Evolutionary conservation across 2,113 vertebrate species (phyloP).

Genomic region (Rhynchomys soricoides): DNA sequence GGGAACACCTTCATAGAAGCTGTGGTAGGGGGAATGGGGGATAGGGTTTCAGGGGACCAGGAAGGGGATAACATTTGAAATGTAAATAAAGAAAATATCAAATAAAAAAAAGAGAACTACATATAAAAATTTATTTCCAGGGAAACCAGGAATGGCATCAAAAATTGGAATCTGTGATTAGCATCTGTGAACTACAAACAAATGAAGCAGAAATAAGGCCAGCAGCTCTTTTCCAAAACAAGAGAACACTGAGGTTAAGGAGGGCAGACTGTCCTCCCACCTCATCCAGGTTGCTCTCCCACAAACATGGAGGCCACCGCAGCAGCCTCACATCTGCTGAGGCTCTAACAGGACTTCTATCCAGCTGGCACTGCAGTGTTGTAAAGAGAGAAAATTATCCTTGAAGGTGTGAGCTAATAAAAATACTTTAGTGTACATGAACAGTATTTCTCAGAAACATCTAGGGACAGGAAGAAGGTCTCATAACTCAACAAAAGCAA

Average conservation of each 20-base stretch:
- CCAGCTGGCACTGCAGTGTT: background rate
- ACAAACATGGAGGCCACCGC: background rate
- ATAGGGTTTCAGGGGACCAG: too few relatives aligned
- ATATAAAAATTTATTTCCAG: background rate
- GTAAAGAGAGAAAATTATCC: background rate
- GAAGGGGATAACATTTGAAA: too few relatives aligned
- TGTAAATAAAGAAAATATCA: too few relatives aligned
- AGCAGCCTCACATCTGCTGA: too few relatives aligned
- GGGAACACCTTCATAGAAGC: too few relatives aligned
- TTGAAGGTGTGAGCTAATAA: background rate
- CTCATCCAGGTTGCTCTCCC: background rate
- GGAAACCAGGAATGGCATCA: background rate
- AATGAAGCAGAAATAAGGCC: background rate
- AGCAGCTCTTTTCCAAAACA: background rate
- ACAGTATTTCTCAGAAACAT: background rate
- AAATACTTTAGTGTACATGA: background rate
- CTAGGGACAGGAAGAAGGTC: background rate
- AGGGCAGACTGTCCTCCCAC: background rate
- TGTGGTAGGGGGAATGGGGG: too few relatives aligned
- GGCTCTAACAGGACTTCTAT: background rate
- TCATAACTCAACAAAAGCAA: background rate
- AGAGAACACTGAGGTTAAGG: background rate
- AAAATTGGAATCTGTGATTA: background rate
- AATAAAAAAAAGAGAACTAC: too few relatives aligned
- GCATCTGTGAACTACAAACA: background rate